These are phyloP conservation scores for Eugnorisma glareosa DNA, from an alignment of 2,888 invertebrate species.

Conservation along the genomic window DNA sequence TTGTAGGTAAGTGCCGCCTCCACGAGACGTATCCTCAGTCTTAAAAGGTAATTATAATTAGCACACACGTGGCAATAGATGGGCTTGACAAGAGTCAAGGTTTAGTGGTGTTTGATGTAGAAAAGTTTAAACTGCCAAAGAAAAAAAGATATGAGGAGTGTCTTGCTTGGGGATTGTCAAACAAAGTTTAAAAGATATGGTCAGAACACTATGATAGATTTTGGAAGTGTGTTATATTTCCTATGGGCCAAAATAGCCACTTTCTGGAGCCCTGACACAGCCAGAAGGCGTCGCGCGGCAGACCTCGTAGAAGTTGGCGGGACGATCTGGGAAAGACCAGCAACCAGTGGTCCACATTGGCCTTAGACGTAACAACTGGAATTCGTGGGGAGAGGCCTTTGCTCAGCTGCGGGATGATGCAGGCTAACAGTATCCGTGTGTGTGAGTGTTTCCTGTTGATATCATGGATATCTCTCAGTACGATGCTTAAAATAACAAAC, in stretches of 20 bases:
- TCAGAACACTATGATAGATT: not conserved
- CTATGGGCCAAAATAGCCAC: too few relatives aligned
- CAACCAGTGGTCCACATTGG: too few relatives aligned
- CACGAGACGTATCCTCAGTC: conserved; percentile 69
- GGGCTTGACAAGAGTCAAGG: not conserved
- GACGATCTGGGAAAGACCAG: too few relatives aligned
- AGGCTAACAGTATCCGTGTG: too few relatives aligned
- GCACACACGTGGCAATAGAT: conserved; percentile 44
- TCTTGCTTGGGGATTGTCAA: too few relatives aligned
- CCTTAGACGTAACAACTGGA: too few relatives aligned
- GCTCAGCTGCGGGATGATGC: too few relatives aligned
- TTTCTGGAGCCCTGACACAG: too few relatives aligned
- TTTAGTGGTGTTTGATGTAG: not conserved
- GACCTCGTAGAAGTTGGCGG: too few relatives aligned
- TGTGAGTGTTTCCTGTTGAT: too few relatives aligned
- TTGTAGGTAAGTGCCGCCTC: conserved; percentile 62
- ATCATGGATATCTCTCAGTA: not conserved
- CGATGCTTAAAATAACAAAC: not conserved
- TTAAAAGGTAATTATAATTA: conserved; percentile 65
- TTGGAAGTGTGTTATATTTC: not conserved
- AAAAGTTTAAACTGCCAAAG: not conserved
- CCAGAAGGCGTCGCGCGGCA: too few relatives aligned
- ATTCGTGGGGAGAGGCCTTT: too few relatives aligned
- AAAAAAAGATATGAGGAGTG: not conserved
- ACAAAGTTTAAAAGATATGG: not conserved